Conservation (phyloP, 2,113 vertebrate species). For the Lepus timidus region DNA sequence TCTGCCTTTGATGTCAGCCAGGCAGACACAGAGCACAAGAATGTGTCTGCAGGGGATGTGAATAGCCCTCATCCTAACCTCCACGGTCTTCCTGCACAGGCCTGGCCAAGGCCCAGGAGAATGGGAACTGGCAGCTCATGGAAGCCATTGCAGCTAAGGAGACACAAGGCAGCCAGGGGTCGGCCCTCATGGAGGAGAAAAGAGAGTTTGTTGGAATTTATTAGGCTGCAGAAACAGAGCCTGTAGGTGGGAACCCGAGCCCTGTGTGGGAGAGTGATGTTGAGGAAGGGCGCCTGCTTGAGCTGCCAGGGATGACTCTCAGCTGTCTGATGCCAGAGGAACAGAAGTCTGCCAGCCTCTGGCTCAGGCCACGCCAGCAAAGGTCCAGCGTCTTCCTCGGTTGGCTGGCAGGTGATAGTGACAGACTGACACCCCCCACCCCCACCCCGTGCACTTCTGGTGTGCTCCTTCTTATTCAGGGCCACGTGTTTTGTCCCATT, state of each 20-base stretch:
- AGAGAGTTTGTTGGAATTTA: constrained; percentile 11
- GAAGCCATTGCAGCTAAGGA: neutral
- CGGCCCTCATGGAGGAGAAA: constrained; percentile 38
- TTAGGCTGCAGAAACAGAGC: constrained; percentile 31
- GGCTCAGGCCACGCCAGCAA: neutral
- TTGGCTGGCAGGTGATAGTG: fast-evolving
- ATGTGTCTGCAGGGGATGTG: constrained; percentile 60
- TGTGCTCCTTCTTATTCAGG: constrained; percentile 34
- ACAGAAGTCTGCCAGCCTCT: neutral
- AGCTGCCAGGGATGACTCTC: neutral
- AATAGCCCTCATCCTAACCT: constrained; percentile 69
- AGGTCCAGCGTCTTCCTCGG: neutral
- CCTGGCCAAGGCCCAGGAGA: constrained; percentile 46
- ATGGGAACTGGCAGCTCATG: neutral
- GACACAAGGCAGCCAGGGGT: constrained; percentile 34
- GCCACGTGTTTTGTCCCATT: neutral
- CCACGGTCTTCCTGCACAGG: neutral
- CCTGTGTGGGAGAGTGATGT: neutral
- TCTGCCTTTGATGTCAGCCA: constrained; percentile 50
- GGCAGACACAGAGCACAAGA: constrained; percentile 47
- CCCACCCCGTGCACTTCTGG: neutral
- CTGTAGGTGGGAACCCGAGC: neutral
- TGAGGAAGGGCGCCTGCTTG: neutral
- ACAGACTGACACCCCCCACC: neutral
- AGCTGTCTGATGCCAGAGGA: neutral